Percentiles rank a stretch among this genome's conserved stretches.
phyloP scores from a whole-genome alignment of 2,113 vertebrate species.

The Acrocephalus kingi region DNA sequence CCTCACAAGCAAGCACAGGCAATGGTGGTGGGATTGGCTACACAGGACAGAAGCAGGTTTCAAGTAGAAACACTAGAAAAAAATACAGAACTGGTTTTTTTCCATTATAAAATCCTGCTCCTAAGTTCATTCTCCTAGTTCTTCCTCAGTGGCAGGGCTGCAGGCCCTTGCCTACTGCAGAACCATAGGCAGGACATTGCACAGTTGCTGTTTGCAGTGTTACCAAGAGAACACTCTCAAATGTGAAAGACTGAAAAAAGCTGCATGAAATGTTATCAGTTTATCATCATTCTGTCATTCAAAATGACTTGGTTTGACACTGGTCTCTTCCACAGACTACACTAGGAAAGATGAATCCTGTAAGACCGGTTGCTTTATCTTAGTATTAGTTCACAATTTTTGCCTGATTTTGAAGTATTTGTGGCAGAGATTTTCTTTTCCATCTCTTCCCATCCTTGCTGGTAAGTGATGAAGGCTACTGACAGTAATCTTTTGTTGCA shows the following conservation, averaged over 20 bases:
- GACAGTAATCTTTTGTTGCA: background rate
- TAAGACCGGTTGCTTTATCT: background rate
- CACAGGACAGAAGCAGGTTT: background rate
- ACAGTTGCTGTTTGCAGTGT: background rate
- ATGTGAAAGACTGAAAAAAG: background rate
- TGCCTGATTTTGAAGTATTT: background rate
- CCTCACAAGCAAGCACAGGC: background rate
- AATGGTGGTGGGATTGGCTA: background rate
- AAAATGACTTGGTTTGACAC: background rate
- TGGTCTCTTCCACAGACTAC: background rate
- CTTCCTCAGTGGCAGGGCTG: background rate
- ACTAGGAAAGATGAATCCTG: background rate
- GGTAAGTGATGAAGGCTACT: background rate
- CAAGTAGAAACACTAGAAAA: background rate
- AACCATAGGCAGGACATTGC: background rate
- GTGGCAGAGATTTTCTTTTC: background rate
- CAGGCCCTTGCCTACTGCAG: background rate
- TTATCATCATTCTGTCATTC: background rate
- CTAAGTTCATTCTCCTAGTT: background rate
- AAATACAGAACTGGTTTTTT: background rate
- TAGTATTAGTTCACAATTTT: background rate
- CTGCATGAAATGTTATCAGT: background rate
- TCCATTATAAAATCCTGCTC: background rate
- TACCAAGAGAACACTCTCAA: background rate
- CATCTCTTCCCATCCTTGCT: background rate